phyloP scores from a whole-genome alignment of 2,113 vertebrate genomes.

The Passer domesticus region DNA sequence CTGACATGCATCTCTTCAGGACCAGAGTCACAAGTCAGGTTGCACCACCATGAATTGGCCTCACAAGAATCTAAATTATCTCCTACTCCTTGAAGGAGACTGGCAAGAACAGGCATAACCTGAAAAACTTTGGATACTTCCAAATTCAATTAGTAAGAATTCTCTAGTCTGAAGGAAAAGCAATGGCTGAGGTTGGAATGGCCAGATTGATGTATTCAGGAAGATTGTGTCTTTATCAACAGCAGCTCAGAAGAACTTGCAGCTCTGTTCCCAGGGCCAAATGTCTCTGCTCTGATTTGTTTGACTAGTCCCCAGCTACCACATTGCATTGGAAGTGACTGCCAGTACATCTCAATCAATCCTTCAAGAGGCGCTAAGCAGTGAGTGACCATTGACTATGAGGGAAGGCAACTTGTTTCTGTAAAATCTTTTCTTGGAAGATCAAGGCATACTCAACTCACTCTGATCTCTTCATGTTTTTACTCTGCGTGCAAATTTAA shows the following conservation, averaged over 20 bases:
- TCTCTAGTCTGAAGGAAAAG: neutral
- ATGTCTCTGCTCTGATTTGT: neutral
- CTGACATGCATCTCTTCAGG: neutral
- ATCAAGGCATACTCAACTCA: neutral
- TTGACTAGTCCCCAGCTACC: neutral
- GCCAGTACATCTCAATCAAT: neutral
- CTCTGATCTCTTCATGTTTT: neutral
- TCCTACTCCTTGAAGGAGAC: neutral
- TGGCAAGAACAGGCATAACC: neutral
- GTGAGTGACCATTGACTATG: neutral
- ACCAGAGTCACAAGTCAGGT: neutral
- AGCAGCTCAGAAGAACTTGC: neutral
- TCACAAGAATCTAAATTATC: neutral
- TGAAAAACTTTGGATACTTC: neutral
- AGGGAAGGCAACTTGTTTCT: neutral
- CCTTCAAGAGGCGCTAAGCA: neutral
- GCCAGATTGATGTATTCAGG: neutral
- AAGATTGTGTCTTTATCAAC: neutral
- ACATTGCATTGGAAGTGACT: neutral
- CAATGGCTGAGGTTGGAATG: fast-evolving
- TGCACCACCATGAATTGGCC: neutral
- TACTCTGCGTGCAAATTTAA: neutral
- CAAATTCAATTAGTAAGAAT: neutral
- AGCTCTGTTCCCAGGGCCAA: neutral
- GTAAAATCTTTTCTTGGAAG: neutral